Base-by-base conservation (phyloP, 2,888 invertebrate species). In the Hydrotaea cyrtoneurina region DNA sequence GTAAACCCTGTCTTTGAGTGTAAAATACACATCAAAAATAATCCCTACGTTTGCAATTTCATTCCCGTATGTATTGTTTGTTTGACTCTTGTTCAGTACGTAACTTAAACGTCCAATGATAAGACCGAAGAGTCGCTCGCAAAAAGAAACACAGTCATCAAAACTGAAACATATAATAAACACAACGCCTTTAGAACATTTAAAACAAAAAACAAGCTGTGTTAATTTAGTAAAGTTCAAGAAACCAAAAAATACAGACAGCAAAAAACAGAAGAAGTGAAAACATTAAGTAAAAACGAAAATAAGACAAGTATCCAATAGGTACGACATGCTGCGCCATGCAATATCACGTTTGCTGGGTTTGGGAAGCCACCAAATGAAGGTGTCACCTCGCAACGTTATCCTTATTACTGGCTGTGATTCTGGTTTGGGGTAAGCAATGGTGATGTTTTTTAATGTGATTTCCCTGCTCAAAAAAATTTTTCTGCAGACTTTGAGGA, bases 391-490 rank as follows among this genome's bases (percentile, higher is more conserved):
- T 5, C 90, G 87, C 23, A 89, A 92, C 89, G 93, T 95, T 2
- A 93, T 96, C 53, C 93, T 96, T 19, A 95, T 97, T 87, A 96
- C 96, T 8, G 97, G 97, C 57, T 97, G 97, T 90, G 97, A 97
- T 92, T 96, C 96, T 80, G 97, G 97, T 2, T 93, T 97, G 17
- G 97, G 97, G 78, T 96, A 87, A 89, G 90, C 39, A 19, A 10
- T 31, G 36, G 62, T 31, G 31, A 31, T 36, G 31, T 62, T 31
- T 62, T 7, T 17, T 17, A 53, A 53, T 7, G 10, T 43, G 15
- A 43, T 3, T 3, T 7, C 2, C 31, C 8, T 39, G 10, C 39
- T 11, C 1, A 39, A 8, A 1, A 8, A 8, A 8, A 39, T 8
- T 39, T 39, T 39, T 3, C 11, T 39, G 2, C 13, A 39, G 39